Base-by-base conservation (phyloP, 1,140 invertebrate genomes). In the Aplysia californica region DNA sequence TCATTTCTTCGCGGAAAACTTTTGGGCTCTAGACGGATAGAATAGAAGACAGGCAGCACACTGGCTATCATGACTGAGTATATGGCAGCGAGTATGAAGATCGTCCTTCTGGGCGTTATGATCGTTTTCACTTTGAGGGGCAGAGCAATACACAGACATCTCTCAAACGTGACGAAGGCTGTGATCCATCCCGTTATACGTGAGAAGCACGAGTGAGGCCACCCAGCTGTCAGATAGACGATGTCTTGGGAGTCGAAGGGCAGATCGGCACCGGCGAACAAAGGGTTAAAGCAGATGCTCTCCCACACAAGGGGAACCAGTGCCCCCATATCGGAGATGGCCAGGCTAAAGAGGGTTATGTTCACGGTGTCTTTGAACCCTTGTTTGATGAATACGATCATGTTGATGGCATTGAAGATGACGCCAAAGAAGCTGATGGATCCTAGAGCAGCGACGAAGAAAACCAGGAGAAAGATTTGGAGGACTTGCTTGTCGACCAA, bases 131-230 rank as follows among this genome's bases (percentile, higher is more conserved):
- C n/a, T n/a, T n/a, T n/a, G n/a, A n/a, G n/a, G n/a, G n/a, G n/a
- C n/a, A n/a, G n/a, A n/a, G n/a, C n/a, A n/a, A n/a, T n/a, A n/a
- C n/a, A n/a, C n/a, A n/a, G n/a, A n/a, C n/a, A n/a, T n/a, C n/a
- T n/a, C n/a, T n/a, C n/a, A n/a, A n/a, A n/a, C n/a, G n/a, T n/a
- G n/a, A n/a, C n/a, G n/a, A n/a, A n/a, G n/a, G n/a, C n/a, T 69
- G 67, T 69, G 67, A 69, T 69, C 3, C 41, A 41, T 21, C 38
- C 33, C 2, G 67, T 69, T 26, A 69, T 69, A 10, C 67, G 67
- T 5, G 41, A 23, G 15, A 23, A 41, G 36, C 38, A 26, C 21
- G 23, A 38, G 15, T 41, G 38, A 41, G 67, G 67, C 67, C 67
- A 69, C 6, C 67, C 67, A 55, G 67, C 67, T 4, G 67, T 69